Evolutionary conservation across 2,888 invertebrate genomes (phyloP), one percentile per base, ranked within the genome.

Genomic region (Ormia ochracea): DNA sequence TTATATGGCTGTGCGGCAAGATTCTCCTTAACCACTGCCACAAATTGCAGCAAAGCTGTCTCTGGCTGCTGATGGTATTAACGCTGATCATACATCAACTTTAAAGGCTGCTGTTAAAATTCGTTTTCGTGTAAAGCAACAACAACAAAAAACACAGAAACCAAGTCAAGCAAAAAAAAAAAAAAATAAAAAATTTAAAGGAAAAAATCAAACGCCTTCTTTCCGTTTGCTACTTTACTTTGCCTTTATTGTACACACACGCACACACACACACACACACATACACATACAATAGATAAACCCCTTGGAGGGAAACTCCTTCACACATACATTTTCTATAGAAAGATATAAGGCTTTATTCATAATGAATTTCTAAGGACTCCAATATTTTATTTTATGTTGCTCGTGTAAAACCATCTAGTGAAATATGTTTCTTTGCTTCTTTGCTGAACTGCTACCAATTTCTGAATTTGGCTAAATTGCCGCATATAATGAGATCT

Each of bases 61-160:
- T 26, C 10, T 65, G 17, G 31, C 66, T 68, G 33, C 38, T 77
- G 56, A 61, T 61, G 61, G 43, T 36, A 68, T 68, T 78, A 73
- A 73, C 52, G 72, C 59, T 68, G 52, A 72, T 61, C 78, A 78
- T 78, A 72, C 70, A 70, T 70, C 63, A 77, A 77, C 58, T 65
- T 70, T 70, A 43, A 65, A 77, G 56, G 56, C 77, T 72, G 56
- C 50, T 66, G 61, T 68, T 69, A 68, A 76, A 76, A 28, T 76
- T 68, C 43, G 14, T 41, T 75, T 52, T 45, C 45, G 61, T 33
- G 19, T 56, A 54, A n/a, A n/a, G n/a, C n/a, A n/a, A n/a, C n/a
- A n/a, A n/a, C n/a, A n/a, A n/a, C n/a, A n/a, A n/a, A n/a, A n/a
- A n/a, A n/a, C n/a, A n/a, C n/a, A n/a, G n/a, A n/a, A n/a, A n/a